A percentile compares a stretch with the other conserved stretches of the same genome.
These are phyloP conservation scores for Hemitrygon akajei DNA, from an alignment of 2,797 vertebrate species.

Conservation along the genomic window DNA sequence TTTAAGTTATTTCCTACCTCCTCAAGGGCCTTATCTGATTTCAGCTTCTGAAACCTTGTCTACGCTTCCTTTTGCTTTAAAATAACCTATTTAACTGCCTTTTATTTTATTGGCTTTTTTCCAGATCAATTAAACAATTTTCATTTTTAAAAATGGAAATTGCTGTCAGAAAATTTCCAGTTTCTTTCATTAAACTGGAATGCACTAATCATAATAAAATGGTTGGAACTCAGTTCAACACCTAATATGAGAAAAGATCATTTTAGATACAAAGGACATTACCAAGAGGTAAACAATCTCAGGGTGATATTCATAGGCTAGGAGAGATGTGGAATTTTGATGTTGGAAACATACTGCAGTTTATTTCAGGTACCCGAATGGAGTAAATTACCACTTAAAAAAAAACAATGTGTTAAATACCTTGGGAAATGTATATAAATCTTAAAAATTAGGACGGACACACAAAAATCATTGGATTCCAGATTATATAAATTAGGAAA, in stretches of 20 bases:
- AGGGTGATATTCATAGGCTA: background rate
- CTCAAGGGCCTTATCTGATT: no score
- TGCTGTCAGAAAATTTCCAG: background rate
- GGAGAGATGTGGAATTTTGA: background rate
- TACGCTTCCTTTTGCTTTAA: no score
- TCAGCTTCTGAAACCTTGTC: no score
- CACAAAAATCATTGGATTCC: background rate
- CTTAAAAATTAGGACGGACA: no score
- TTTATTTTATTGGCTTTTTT: no score
- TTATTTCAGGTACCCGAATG: background rate
- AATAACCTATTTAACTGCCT: no score
- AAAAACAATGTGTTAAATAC: no score
- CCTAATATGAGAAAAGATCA: background rate
- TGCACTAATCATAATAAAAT: no score
- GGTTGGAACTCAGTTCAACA: background rate
- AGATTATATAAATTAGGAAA: background rate
- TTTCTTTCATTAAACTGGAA: background rate
- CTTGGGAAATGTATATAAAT: no score
- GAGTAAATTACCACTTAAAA: background rate
- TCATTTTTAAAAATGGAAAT: background rate
- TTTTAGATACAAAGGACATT: background rate
- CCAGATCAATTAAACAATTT: background rate
- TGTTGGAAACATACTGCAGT: background rate
- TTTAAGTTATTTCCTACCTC: no score
- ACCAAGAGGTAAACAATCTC: background rate